Evolutionary conservation across 92 coral and sea anemone species (phyloP).

Genomic region (Phenganax subtilis): DNA sequence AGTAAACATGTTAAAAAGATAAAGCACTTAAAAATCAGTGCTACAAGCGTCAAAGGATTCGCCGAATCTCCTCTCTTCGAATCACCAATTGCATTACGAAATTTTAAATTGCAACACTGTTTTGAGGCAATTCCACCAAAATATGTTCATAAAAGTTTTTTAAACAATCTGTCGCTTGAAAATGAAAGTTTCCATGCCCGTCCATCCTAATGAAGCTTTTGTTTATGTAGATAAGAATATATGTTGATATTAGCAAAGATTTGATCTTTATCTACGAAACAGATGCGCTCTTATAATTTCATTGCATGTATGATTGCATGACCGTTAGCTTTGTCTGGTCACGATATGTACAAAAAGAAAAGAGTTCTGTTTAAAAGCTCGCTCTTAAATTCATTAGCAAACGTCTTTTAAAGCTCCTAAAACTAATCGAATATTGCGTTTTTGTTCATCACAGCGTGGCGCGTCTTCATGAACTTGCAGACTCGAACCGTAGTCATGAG

Average conservation of each 20-base stretch:
- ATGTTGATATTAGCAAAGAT: constrained; percentile 15
- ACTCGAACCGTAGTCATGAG: neutral
- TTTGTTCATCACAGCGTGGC: neutral
- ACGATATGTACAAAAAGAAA: neutral
- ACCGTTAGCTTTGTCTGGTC: neutral
- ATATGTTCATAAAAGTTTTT: neutral
- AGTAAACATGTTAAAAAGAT: neutral
- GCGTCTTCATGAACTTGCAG: no score
- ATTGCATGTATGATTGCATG: neutral
- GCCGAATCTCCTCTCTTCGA: no score
- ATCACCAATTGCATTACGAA: neutral
- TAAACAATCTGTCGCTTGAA: neutral
- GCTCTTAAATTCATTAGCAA: neutral
- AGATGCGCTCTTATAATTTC: constrained; percentile 6
- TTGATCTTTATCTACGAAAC: constrained; percentile 17
- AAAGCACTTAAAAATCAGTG: neutral
- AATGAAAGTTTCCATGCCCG: neutral
- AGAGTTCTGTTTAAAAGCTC: neutral
- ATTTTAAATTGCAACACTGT: neutral
- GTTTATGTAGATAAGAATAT: neutral
- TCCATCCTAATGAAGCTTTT: neutral
- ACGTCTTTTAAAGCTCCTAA: neutral
- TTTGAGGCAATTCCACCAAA: neutral
- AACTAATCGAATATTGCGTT: neutral
- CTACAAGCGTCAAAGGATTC: neutral